Base-by-base conservation (phyloP, 2,797 vertebrate genomes). In the Gymnopithys bicolor region DNA sequence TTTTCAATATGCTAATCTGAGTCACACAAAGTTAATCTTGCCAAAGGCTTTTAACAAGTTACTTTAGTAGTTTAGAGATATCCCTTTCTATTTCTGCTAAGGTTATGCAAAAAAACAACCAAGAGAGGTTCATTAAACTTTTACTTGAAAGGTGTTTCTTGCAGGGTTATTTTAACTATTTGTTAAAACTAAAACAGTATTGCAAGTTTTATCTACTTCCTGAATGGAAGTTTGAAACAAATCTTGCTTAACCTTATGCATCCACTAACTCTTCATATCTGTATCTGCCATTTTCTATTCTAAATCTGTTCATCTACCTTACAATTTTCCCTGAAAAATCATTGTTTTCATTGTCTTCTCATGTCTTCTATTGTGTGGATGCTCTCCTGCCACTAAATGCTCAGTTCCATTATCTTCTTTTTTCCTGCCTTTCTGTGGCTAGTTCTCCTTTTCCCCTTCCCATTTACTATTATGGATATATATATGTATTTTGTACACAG, bases 1-100 rank as follows among this genome's bases (percentile, higher is more conserved):
- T 92, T 92, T 90, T 94, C 80, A 83, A 28, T 75, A 83, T 81
- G n/a, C 19, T 91, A 51, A 70, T 85, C 56, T 94, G 64, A 91
- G 49, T 91, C 56, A 88, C 10, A 69, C 7, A 30, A 88, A 93
- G 24, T 88, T 88, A 53, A 71, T 56, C 71, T 89, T 94, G 56
- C 63, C 82, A 81, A 82, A 89, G 62, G 30, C 70, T 93, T 90
- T 70, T 70, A 92, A 76, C 33, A 79, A 74, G 28, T 13, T 75
- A 70, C 52, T 91, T 70, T 23, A 63, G 24, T 49, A 3, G 46
- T 68, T 81, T 86, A 87, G 56, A 88, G 78, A 86, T 71, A 71
- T 48, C 43, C 17, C 22, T 63, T 76, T 25, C 30, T 89, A 70
- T 24, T 70, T 89, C 41, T 87, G 30, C 43, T 66, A 62, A 39